A percentile compares a stretch with the other conserved stretches of the same genome.
phyloP scores from a whole-genome alignment of 2,888 invertebrate species.

The Acrobasis suavella region DNA sequence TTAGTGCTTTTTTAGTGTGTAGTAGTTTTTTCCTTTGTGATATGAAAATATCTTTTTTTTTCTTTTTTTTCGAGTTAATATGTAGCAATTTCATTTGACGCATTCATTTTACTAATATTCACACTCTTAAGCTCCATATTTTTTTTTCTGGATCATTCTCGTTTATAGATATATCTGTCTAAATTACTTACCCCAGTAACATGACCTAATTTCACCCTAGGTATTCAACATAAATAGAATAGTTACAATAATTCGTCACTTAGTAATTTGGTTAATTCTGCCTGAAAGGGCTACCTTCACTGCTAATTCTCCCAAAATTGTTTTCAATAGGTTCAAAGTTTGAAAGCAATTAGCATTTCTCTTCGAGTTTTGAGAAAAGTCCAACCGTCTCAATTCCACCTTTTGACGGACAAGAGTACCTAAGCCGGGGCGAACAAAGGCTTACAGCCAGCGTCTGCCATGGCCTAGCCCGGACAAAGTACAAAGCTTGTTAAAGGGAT shows the following conservation, averaged over 20 bases:
- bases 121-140: too few relatives aligned
- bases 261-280: not conserved
- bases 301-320: conserved; percentile 5
- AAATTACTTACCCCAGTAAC: too few relatives aligned
- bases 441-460: conserved; percentile 27
- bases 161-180: too few relatives aligned
- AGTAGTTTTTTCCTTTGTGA: too few relatives aligned
- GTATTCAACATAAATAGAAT: not conserved
- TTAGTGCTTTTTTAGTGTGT: too few relatives aligned
- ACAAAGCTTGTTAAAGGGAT: conserved; percentile 42
- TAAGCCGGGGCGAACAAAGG: conserved; percentile 28
- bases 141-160: too few relatives aligned
- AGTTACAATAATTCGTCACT: not conserved
- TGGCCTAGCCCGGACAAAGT: conserved; percentile 32
- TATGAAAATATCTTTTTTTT: not conserved
- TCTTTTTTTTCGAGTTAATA: not conserved
- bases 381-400: conserved; percentile 15
- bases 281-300: not conserved
- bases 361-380: conserved; percentile 7
- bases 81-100: too few relatives aligned
- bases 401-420: conserved; percentile 22
- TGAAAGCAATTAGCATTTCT: conserved; percentile 13
- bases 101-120: too few relatives aligned
- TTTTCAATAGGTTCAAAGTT: not conserved
- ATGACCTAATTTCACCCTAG: too few relatives aligned